Evolutionary conservation across 1,140 invertebrate genomes (phyloP), one percentile per base, ranked within the genome.

Genomic region (Caerostris darwini): DNA sequence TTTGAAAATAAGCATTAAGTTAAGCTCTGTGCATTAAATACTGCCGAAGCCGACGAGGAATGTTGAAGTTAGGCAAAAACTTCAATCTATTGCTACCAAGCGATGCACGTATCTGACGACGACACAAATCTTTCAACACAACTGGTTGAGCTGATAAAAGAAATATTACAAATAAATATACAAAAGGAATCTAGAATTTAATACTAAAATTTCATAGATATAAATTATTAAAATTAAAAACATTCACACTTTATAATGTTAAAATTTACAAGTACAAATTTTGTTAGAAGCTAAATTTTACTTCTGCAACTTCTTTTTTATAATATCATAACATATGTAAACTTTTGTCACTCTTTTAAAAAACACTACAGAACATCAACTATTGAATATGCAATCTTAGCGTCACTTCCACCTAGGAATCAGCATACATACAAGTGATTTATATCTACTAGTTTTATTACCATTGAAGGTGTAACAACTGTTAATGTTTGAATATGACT

Each of bases 111-210:
- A 93, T 56, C 57, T 77, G 77, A n/a, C 92, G 83, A 81, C 92
- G 92, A 81, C 83, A 88, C 7, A 93, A n/a, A 81, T 93, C 92
- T 54, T 93, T 93, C 50, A 93, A 88, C 59, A n/a, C 19, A 7
- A 50, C 64, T 7, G 92, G 92, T 61, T 81, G 6, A 19, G 83
- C 83, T 81, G 19, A 54, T 53, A 85, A 83, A 86, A 59, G 50
- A 87, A 86, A 86, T 7, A 91, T 14, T 69, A 3, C 12, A 56
- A 59, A 10, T 61, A 58, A 59, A 34, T 4, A 34, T 67, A 5
- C 12, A 67, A 4, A 67, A 5, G n/a, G 7, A 67, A 10, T 12
- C n/a, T 12, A 4, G n/a, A 64, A 10, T 64, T 64, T 64, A 64
- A 8, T 64, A 64, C 61, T 14, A 67, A 67, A 67, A 67, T 14